phyloP scores from a whole-genome alignment of 2,888 invertebrate species.

The Leptinotarsa peninsularis region DNA sequence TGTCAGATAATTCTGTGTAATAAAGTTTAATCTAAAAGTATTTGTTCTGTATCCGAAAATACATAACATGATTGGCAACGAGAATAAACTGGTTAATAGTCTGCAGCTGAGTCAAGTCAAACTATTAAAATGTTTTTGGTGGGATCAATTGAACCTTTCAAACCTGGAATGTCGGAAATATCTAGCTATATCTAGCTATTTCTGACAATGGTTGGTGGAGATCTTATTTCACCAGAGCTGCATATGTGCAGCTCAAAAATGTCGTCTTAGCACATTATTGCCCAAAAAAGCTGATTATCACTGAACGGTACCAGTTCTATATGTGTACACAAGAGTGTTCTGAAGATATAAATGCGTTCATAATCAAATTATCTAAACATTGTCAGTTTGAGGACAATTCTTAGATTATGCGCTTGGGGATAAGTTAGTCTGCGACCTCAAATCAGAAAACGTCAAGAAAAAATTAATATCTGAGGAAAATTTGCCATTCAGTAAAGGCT shows the following conservation, averaged over 20 bases:
- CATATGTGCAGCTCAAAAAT: not conserved
- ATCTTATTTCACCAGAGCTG: not conserved
- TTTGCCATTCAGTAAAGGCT: too few species aligned
- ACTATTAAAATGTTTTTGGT: constrained; percentile 32
- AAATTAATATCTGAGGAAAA: too few species aligned
- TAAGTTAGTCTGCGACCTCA: too few species aligned
- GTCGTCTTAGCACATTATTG: not conserved
- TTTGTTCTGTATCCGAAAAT: too few species aligned
- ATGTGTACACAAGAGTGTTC: not conserved
- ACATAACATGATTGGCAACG: too few species aligned
- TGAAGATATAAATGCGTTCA: not conserved
- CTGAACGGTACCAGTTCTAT: constrained; percentile 51
- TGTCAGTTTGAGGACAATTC: not conserved
- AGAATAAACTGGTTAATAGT: too few species aligned
- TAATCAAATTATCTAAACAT: not conserved
- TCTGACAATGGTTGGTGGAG: constrained; percentile 39
- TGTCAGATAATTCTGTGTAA: too few species aligned
- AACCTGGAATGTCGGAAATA: constrained; percentile 34
- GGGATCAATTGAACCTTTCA: constrained; percentile 44
- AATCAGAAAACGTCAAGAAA: not conserved
- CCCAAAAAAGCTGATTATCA: constrained; percentile 42
- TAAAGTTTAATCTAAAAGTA: too few species aligned
- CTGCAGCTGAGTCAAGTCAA: too few species aligned
- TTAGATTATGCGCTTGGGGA: too few species aligned
- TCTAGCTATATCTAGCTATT: constrained; percentile 47